phyloP scores from a whole-genome alignment of 1,140 invertebrate species.

The Hestina assimilis region DNA sequence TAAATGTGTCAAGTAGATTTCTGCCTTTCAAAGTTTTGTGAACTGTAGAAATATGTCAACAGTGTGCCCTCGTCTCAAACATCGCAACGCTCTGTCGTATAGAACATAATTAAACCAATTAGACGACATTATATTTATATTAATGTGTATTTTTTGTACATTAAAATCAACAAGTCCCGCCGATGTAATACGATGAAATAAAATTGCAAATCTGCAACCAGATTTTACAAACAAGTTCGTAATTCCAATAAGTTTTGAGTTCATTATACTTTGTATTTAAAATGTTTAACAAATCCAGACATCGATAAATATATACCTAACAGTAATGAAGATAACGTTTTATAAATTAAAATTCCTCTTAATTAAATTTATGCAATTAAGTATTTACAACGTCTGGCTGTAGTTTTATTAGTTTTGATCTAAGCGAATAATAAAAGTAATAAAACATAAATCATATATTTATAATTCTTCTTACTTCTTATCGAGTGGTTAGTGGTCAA shows the following conservation, averaged over 20 bases:
- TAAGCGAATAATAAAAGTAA: no score
- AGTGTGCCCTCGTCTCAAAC: slow-evolving; percentile 13
- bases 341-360: no score
- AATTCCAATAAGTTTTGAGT: slow-evolving; percentile 18
- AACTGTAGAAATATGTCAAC: slow-evolving; percentile 10
- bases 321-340: background rate
- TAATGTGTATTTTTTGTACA: slow-evolving; percentile 21
- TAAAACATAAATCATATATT: no score
- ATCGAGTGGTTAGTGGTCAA: no score
- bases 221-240: slow-evolving; percentile 21
- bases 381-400: no score
- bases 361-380: no score
- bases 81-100: slow-evolving; percentile 16
- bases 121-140: slow-evolving; percentile 33
- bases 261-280: slow-evolving; percentile 21
- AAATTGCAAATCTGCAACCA: slow-evolving; percentile 24
- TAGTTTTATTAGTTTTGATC: no score
- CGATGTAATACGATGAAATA: slow-evolving; percentile 16
- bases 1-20: background rate
- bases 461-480: no score
- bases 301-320: background rate
- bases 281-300: background rate
- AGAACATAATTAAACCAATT: slow-evolving; percentile 34
- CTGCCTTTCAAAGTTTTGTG: background rate
- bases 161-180: slow-evolving; percentile 18